Percentiles rank a stretch among this genome's conserved stretches.
These are phyloP conservation scores for Sarcophilus harrisii DNA, from an alignment of 2,797 vertebrate species.

Conservation along the genomic window DNA sequence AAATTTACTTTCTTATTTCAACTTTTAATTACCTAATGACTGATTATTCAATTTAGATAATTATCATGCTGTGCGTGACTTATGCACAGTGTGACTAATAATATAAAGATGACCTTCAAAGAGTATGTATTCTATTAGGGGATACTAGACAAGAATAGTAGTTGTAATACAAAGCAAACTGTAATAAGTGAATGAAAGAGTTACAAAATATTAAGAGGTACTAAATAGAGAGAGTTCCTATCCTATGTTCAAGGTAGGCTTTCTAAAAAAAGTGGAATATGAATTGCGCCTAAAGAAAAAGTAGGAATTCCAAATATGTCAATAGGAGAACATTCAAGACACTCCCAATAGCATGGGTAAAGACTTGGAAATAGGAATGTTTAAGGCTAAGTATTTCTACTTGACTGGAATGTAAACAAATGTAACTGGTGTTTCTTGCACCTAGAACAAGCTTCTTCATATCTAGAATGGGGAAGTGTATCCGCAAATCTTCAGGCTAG, in stretches of 20 bases:
- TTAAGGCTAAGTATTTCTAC: not conserved
- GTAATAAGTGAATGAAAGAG: not conserved
- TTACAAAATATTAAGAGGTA: not conserved
- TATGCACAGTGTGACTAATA: not conserved
- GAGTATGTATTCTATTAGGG: not conserved
- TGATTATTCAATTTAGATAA: not conserved
- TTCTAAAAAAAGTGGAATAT: not conserved
- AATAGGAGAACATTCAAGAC: not conserved
- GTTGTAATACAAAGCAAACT: not conserved
- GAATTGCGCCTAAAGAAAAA: not conserved
- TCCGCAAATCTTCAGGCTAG: not conserved
- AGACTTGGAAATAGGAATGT: not conserved
- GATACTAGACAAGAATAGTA: not conserved
- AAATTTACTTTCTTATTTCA: conserved; percentile 35
- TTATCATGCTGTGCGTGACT: not conserved
- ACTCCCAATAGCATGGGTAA: not conserved
- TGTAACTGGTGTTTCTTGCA: not conserved
- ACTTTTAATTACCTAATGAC: not conserved
- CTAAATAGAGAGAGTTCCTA: not conserved
- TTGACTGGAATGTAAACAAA: not conserved
- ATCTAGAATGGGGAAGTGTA: not conserved
- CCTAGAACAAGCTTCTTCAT: not conserved
- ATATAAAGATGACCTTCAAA: not conserved
- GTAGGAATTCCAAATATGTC: not conserved
- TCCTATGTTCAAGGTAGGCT: not conserved